A percentile compares a stretch with the other conserved stretches of the same genome.
Evolutionary conservation across 2,113 vertebrate genomes (phyloP).

Genomic region (Nannospalax galili): DNA sequence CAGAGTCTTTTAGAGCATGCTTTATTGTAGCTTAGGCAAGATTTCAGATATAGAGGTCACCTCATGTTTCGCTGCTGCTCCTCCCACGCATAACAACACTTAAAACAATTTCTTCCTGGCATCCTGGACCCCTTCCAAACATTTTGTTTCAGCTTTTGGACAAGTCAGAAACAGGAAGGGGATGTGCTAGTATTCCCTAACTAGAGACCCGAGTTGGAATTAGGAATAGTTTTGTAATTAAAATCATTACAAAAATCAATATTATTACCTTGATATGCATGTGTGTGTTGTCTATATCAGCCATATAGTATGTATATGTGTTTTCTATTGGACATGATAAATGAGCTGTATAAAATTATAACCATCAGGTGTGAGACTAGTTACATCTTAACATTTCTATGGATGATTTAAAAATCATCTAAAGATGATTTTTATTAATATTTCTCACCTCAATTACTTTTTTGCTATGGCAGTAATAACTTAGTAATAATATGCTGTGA

Average conservation of each 20-base stretch:
- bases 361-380: not conserved
- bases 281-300: not conserved
- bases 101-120: conserved; percentile 75
- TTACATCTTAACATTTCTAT: conserved; percentile 11
- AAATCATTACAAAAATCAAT: too few species aligned
- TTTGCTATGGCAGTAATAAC: not conserved
- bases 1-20: not conserved
- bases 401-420: not conserved
- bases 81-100: conserved; percentile 50
- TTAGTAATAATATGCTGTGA: not conserved
- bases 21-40: not conserved
- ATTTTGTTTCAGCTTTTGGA: conserved; percentile 66
- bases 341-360: not conserved
- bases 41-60: conserved; percentile 50
- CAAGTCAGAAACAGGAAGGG: conserved; percentile 78
- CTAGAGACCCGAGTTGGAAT: conserved; percentile 27
- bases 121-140: conserved; percentile 70
- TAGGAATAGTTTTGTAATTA: conserved; percentile 47
- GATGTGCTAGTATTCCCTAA: conserved; percentile 74
- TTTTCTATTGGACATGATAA: not conserved
- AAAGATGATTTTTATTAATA: conserved; percentile 11
- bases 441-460: conserved; percentile 23
- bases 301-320: not conserved
- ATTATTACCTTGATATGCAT: too few species aligned
- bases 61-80: not conserved